Percentiles rank a stretch among this genome's conserved stretches.
phyloP scores from a whole-genome alignment of 2,888 invertebrate species.

The Hylaea fasciaria region DNA sequence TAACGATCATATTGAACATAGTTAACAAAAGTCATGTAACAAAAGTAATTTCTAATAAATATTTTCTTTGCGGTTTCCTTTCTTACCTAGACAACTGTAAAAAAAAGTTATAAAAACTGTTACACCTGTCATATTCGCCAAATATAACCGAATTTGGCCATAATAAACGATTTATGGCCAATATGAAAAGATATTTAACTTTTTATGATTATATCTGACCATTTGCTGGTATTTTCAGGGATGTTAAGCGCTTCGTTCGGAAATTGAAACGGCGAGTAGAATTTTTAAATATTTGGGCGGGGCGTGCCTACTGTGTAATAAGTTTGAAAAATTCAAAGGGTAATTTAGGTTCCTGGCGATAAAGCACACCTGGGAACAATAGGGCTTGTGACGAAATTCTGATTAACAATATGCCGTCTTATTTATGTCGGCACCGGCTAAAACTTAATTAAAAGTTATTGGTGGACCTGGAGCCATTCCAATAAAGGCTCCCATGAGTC shows the following conservation, averaged over 20 bases:
- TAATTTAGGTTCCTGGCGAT: conserved; percentile 44
- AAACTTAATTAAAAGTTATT: conserved; percentile 41
- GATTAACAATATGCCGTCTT: conserved; percentile 46
- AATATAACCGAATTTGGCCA: conserved; percentile 11
- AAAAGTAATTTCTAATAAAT: no score
- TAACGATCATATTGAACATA: no score
- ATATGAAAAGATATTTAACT: conserved; percentile 18
- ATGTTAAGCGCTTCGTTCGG: conserved; percentile 22
- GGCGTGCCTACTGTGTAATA: conserved; percentile 26
- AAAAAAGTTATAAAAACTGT: conserved; percentile 10
- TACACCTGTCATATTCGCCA: conserved; percentile 21
- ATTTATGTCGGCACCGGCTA: conserved; percentile 44
- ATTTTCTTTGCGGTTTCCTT: background rate
- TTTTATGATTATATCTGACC: conserved; percentile 33
- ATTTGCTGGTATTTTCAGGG: conserved; percentile 22
- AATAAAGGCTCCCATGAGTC: conserved; percentile 17
- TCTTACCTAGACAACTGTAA: conserved; percentile 3
- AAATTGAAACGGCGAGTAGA: conserved; percentile 30
- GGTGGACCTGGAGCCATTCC: conserved; percentile 19
- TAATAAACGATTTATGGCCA: conserved; percentile 26
- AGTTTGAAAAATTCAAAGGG: conserved; percentile 51
- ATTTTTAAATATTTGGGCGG: conserved; percentile 26
- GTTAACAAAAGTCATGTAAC: no score
- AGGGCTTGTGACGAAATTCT: conserved; percentile 41
- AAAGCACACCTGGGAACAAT: conserved; percentile 51